Percentiles rank a stretch among this genome's conserved stretches.
Evolutionary conservation across 2,797 vertebrate genomes (phyloP).

Genomic region (Mormyrops boulengeri): DNA sequence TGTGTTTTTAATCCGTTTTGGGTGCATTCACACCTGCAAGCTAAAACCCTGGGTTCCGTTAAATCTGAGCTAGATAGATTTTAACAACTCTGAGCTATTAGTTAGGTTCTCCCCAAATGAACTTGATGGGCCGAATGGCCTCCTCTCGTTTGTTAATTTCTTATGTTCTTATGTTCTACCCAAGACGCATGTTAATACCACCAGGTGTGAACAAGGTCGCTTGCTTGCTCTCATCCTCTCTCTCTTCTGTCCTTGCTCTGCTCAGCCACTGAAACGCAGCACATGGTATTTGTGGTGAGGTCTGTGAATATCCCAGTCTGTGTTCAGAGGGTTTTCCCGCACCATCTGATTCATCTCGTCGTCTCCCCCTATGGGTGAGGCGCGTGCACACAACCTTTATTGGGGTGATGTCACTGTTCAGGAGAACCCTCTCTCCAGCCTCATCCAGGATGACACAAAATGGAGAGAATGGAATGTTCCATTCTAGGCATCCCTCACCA

Average conservation of each 20-base stretch:
- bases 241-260: not conserved
- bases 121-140: no score
- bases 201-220: no score
- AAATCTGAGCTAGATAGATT: no score
- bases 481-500: not conserved
- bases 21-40: no score
- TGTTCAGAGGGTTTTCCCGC: not conserved
- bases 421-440: not conserved
- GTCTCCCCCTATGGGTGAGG: not conserved
- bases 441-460: conserved; percentile 3
- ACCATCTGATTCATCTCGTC: not conserved
- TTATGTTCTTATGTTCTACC: no score
- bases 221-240: not conserved
- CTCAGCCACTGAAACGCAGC: not conserved
- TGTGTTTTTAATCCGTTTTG: no score
- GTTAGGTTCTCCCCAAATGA: no score
- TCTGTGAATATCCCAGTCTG: not conserved
- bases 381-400: not conserved
- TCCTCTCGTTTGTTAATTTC: no score
- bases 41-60: no score
- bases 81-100: no score
- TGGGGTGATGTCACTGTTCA: not conserved
- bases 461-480: conserved; percentile 1
- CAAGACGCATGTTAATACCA: no score
- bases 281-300: not conserved